Base-by-base conservation (phyloP, 2,797 vertebrate genomes). In the Eleutherodactylus coqui region DNA sequence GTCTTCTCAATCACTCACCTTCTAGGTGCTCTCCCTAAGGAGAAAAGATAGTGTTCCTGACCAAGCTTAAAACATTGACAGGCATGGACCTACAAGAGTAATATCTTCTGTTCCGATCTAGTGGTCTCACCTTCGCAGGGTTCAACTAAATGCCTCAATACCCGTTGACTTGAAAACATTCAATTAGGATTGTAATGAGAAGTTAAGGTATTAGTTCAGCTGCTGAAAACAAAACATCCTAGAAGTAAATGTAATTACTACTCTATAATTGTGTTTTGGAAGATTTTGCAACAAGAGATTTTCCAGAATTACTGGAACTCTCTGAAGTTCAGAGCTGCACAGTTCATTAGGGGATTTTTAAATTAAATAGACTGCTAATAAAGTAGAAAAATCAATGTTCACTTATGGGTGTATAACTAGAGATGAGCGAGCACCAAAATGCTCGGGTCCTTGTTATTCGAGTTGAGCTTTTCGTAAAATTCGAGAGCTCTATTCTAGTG, bases 201-300 rank as follows among this genome's bases (percentile, higher is more conserved):
- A 9, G 72, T 75, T 32, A 47, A 49, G 19, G 43, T 75, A 75
- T 58, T 38, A 78, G 29, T 16, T 11, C 51, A 17, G 17, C 47
- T 13, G 10, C 32, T 27, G 10, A 24, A 60, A 29, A 27, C 75
- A 41, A 36, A n/a, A 21, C 34, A 27, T 78, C 53, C 36, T n/a
- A 41, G 34, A 60, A 32, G 76, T 10, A 43, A 60, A 60, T 27
- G 55, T 27, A 79, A 79, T 79, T 45, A 62, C 36, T 19, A 1
- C 21, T 19, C 55, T 62, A 24, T 78, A 79, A 62, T 62, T 60
- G 77, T 45, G 53, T 79, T 79, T 79, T 19, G 77, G 38, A 79
- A 58, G 51, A 78, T 58, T 58, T 58, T 58, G 51, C 75, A 76
- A 36, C 27, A 58, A 17, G n/a, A 62, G 36, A 79, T 79, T 79